Evolutionary conservation across 2,888 invertebrate genomes (phyloP), one percentile per base, ranked within the genome.

Genomic region (Pseudeuparius sepicola): DNA sequence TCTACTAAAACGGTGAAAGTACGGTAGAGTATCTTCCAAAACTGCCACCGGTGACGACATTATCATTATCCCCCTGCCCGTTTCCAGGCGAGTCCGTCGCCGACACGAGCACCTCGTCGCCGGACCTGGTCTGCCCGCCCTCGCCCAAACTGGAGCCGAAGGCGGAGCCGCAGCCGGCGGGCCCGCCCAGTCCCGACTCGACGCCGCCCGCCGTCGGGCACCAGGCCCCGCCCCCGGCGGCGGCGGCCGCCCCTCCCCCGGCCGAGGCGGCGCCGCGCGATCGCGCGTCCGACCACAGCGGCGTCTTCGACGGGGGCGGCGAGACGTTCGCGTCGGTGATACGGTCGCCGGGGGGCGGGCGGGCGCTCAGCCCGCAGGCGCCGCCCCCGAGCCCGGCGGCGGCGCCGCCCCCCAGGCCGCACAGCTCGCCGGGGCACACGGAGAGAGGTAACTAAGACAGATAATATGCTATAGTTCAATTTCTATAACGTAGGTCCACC

Each of bases 51-150:
- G n/a, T n/a, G n/a, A n/a, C n/a, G n/a, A n/a, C n/a, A n/a, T n/a
- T n/a, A n/a, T n/a, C n/a, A n/a, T n/a, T n/a, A n/a, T 59, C 52
- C 55, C 53, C 60, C 56, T 69, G 57, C 71, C 61, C 60, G 59
- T 65, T 60, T 61, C 54, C 75, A 81, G 83, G 83, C 70, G 89
- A 88, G 73, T 88, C 87, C 63, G 82, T 87, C 68, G 87, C 87
- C 63, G 89, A 89, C 68, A 87, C 88, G 63, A 87, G 85, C 65
- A 87, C 87, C 62, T 87, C 88, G 62, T 89, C 88, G 61, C 87
- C 87, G 64, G 88, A 88, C 70, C 75, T 83, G 53, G 68, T 74
- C 56, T 79, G 81, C 63, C 85, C 86, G 61, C 75, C 81, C 63
- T 87, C 87, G 60, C 86, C 86, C 61, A 78, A 78, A 67, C 75